These are phyloP conservation scores for Gambusia holbrooki DNA, from an alignment of 2,113 vertebrate species.

Conservation along the genomic window DNA sequence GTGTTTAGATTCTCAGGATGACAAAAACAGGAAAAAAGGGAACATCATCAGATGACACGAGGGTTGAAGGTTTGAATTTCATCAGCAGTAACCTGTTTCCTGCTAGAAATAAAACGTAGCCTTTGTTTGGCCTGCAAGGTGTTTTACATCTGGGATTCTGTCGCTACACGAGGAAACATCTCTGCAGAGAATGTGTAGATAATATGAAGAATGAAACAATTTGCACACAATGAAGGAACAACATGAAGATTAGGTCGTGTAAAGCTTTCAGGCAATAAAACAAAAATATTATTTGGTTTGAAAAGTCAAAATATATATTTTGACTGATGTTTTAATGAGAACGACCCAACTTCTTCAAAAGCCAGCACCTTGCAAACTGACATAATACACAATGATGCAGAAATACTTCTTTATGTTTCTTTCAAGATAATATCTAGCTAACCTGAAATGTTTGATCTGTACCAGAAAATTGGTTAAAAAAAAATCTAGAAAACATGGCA, in stretches of 20 bases:
- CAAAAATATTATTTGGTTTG: background rate
- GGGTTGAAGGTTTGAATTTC: background rate
- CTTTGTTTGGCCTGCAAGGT: background rate
- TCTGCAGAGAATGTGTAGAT: background rate
- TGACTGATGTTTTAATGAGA: too few relatives aligned
- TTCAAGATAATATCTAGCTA: background rate
- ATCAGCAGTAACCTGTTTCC: background rate
- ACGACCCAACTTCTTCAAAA: background rate
- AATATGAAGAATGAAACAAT: background rate
- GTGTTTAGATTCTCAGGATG: slow-evolving; percentile 7
- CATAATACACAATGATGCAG: background rate
- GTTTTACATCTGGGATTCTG: background rate
- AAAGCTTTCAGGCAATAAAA: background rate
- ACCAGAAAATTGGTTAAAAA: background rate
- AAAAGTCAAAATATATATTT: background rate
- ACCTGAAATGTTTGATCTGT: background rate
- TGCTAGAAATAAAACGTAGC: background rate
- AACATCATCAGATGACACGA: background rate
- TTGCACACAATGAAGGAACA: background rate
- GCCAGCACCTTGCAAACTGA: background rate
- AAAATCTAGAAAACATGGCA: background rate
- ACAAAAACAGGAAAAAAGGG: slow-evolving; percentile 8
- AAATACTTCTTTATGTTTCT: too few relatives aligned
- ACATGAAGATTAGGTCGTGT: background rate
- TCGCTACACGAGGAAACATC: background rate